Percentiles rank a stretch among this genome's conserved stretches.
phyloP scores from a whole-genome alignment of 2,888 invertebrate species.

The Margaritifera margaritifera region DNA sequence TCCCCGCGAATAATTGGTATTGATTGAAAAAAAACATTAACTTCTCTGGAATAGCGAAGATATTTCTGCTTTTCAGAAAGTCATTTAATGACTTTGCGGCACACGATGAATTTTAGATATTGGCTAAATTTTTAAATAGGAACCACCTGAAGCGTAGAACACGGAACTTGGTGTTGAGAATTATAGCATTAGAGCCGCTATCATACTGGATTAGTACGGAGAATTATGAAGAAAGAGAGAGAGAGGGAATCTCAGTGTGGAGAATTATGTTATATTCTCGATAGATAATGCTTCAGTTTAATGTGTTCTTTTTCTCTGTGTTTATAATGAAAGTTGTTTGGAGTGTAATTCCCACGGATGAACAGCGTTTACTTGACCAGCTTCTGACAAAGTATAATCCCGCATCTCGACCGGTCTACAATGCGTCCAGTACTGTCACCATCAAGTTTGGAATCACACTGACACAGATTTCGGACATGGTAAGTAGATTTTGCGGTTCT shows the following conservation, averaged over 20 bases:
- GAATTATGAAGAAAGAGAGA: not conserved
- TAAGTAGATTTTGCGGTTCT: constrained; percentile 41
- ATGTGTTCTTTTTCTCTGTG: not conserved
- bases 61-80: too few relatives aligned
- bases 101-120: too few relatives aligned
- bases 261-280: not conserved
- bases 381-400: constrained; percentile 68
- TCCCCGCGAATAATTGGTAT: too few relatives aligned
- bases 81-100: too few relatives aligned
- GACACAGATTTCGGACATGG: constrained; percentile 72
- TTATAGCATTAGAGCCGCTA: too few relatives aligned
- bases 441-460: constrained; percentile 71
- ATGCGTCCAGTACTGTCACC: constrained; percentile 67
- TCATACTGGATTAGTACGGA: too few relatives aligned
- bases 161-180: too few relatives aligned
- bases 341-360: constrained; percentile 60
- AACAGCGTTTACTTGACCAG: constrained; percentile 65
- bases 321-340: constrained; percentile 19
- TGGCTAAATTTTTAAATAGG: too few relatives aligned
- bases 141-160: too few relatives aligned
- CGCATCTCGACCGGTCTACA: constrained; percentile 70
- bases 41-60: too few relatives aligned
- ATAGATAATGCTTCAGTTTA: not conserved
- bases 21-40: too few relatives aligned
- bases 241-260: not conserved